These are phyloP conservation scores for Leucopternis melanops DNA, from an alignment of 2,113 vertebrate species.

Conservation along the genomic window DNA sequence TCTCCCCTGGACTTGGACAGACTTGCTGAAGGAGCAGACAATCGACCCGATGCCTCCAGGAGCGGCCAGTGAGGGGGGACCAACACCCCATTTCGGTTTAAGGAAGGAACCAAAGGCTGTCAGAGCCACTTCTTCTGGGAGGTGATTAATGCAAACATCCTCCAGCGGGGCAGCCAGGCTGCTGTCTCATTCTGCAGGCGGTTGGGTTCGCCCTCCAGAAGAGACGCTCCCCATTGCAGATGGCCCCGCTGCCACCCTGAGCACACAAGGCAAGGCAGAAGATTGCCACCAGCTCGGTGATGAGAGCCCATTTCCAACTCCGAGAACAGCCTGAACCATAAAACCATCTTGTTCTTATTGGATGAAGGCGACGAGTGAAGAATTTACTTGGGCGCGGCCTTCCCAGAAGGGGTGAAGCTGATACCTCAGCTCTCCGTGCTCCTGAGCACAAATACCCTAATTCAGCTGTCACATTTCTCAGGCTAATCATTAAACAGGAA, in stretches of 20 bases:
- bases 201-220: not conserved
- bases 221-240: not conserved
- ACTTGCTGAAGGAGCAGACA: accelerated
- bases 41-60: not conserved
- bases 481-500: conserved; percentile 5
- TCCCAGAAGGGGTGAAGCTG: not conserved
- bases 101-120: not conserved
- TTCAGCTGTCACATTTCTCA: not conserved
- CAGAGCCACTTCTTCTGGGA: not conserved
- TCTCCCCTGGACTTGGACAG: not conserved
- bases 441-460: not conserved
- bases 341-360: not conserved
- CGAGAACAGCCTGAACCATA: not conserved
- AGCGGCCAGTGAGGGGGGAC: not conserved
- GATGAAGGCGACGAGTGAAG: not conserved
- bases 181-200: not conserved
- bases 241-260: not conserved
- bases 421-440: not conserved
- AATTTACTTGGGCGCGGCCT: not conserved
- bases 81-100: not conserved
- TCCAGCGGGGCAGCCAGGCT: not conserved
- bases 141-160: not conserved
- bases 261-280: not conserved
- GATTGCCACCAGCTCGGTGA: accelerated
- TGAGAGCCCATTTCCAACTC: accelerated